Evolutionary conservation across 2,888 invertebrate species (phyloP).

Genomic region (Ditula angustiorana): DNA sequence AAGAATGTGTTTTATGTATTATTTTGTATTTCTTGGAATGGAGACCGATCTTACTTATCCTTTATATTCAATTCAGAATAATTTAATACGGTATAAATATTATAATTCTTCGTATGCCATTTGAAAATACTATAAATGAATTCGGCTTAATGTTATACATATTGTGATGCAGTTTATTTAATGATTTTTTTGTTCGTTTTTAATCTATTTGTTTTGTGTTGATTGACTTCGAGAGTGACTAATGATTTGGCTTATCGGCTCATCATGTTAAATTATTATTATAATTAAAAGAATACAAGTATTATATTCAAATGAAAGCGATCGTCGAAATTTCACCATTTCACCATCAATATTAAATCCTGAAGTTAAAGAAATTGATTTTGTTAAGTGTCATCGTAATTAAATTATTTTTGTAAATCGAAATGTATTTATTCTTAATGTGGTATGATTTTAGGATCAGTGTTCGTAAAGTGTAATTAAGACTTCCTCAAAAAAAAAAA

Average conservation of each 20-base stretch:
- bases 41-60: neutral
- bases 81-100: neutral
- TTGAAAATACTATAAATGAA: too few species aligned
- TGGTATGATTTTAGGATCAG: conserved; percentile 32
- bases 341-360: neutral
- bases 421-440: conserved; percentile 37
- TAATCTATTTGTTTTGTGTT: neutral
- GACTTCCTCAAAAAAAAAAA: conserved; percentile 27
- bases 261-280: neutral
- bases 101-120: too few species aligned
- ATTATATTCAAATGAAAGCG: neutral
- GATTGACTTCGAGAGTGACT: neutral
- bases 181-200: neutral
- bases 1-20: neutral
- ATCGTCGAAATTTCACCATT: conserved; percentile 15
- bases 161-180: too few species aligned
- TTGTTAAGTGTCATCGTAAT: conserved; percentile 12
- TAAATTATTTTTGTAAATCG: conserved; percentile 32
- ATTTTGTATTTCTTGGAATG: neutral
- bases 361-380: neutral
- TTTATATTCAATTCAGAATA: neutral
- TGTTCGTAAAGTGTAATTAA: conserved; percentile 34
- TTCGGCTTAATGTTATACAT: neutral
- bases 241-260: neutral
- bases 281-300: neutral